Base-by-base conservation (phyloP, 1,140 invertebrate species). In the Trypoxylus dichotomus region DNA sequence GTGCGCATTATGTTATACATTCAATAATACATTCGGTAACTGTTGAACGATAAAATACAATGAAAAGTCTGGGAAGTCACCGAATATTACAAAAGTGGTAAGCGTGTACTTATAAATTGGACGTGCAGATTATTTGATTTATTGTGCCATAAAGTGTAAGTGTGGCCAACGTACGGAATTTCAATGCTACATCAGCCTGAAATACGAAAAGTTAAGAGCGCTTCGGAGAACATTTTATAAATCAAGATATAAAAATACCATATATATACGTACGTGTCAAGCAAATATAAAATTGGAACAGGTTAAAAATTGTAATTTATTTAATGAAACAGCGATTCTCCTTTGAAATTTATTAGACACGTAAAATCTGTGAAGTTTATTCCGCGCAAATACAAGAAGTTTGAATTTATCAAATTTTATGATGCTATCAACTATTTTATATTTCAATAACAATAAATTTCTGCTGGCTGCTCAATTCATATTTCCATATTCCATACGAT, bases 91-190 rank as follows among this genome's bases (percentile, higher is more conserved):
- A 68, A 13, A 27, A 68, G 21, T 27, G 3, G 60, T 68, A 24
- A 68, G 21, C 60, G 24, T 68, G 60, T 29, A 68, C n/a, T 68
- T 68, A 68, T 68, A 68, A 68, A 68, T 68, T 68, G 60, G 60
- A 68, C 60, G 60, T 68, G 60, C 21, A 29, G 60, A 68, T 29
- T 68, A 68, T 68, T 68, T 68, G 60, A 68, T 68, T 68, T 68
- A 68, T 29, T 27, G 60, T 29, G 60, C 21, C 60, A 29, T 68
- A 68, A 68, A 68, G 60, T 68, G 3, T 68, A 68, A 68, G 21
- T 27, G 21, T 27, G 60, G 60, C 10, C 60, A 27, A 68, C 60
- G 60, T 15, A 11, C 21, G 24, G 60, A 68, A 68, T 68, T 68
- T 68, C 60, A 68, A 68, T 68, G 60, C 11, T 29, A 32, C 32